Base-by-base conservation (phyloP, 2,113 vertebrate genomes). In the Nematolebias whitei region DNA sequence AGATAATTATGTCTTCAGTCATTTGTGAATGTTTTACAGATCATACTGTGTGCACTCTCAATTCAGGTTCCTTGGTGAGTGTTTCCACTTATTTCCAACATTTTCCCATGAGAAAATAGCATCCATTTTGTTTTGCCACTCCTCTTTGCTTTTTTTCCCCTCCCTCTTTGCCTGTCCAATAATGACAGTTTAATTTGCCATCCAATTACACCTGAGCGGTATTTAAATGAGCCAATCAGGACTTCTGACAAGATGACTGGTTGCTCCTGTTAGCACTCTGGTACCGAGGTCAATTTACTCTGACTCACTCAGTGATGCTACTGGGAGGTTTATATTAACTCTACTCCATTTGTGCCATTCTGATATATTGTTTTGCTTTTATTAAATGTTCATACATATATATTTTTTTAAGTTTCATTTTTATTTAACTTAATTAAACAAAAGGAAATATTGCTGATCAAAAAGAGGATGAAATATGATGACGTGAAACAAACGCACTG, bases 151-250 rank as follows among this genome's bases (percentile, higher is more conserved):
- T 86, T 91, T 81, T 84, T 76, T 10, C 32, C 43, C 78, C 45
- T 47, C 85, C 85, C 62, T 78, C 78, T 69, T 83, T 40, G 66
- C 80, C 82, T 90, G 88, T 90, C 87, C 88, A 92, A 90, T 93
- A 91, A 94, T 93, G 92, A 93, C 92, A 93, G 91, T 93, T 95
- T 95, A 94, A 95, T 95, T 94, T 94, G 79, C 91, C 65, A 88
- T 91, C 90, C 94, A 93, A 95, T 96, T 93, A 94, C 91, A 93
- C 85, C 91, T 91, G 87, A 91, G 89, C 92, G 91, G 93, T 96
- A 96, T 93, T 95, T 95, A 97, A 95, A 95, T 93, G 89, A 92
- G 87, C 68, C 91, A 85, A 87, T 92, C 92, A 90, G 88, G 79
- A 87, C 64, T 26, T 69, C 56, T 90, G 89, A 91, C 88, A 91